Evolutionary conservation across 2,888 invertebrate genomes (phyloP), one percentile per base, ranked within the genome.

Genomic region (Neoascia interrupta): DNA sequence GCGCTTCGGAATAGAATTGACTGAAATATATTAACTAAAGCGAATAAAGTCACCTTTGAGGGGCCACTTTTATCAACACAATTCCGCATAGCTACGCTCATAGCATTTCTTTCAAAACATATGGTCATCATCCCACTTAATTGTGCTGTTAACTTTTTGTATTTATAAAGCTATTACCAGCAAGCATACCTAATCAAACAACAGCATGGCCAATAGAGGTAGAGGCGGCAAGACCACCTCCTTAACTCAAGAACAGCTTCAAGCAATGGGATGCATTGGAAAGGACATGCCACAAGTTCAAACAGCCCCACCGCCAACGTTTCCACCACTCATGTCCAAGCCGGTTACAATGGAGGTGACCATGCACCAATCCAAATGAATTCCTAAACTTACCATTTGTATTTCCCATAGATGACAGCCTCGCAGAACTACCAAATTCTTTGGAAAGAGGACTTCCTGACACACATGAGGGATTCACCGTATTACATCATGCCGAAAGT

Each of bases 361-460:
- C 23, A 37, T 11, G 15, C 28, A 31, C 6, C 10, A 11, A 4
- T 13, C 26, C 26, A 26, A n/a, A n/a, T n/a, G n/a, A n/a, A n/a
- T n/a, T n/a, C n/a, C n/a, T n/a, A n/a, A 1, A 1, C 3, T 3
- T 5, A 16, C 26, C 8, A 28, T 56, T 45, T 10, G 5, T 2
- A 6, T 8, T 51, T 36, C 37, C 19, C 10, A 63, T 51, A 88
- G 83, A 89, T 88, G 49, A 91, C 91, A 39, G 89, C 91, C 5
- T 91, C 93, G 26, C 90, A 92, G 16, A 93, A 92, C 82, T 94
- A 94, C 84, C 91, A 94, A 86, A 87, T 94, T 8, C 91, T 93
- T 39, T 90, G 94, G 75, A 93, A 93, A 84, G 93, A 93, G 83
- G 93, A 94, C 82, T 94, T 93, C 82, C 90, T 93, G 6, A 94